These are phyloP conservation scores for Lampris incognitus DNA, from an alignment of 2,113 vertebrate species.

Conservation along the genomic window DNA sequence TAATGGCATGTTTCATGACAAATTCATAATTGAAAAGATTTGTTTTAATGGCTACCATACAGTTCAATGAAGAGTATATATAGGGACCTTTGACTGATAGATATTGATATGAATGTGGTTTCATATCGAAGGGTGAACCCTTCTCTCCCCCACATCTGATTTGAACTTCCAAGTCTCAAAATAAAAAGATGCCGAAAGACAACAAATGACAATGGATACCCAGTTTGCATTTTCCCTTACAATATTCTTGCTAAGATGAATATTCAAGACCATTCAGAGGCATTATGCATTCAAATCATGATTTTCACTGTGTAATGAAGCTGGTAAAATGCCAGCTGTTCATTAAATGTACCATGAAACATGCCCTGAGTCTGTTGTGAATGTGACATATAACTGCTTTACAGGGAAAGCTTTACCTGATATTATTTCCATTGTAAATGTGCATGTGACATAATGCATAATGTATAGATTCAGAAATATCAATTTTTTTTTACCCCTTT, in stretches of 20 bases:
- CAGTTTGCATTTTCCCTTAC: background rate
- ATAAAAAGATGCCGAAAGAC: too few relatives aligned
- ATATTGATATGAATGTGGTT: too few relatives aligned
- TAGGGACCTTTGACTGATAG: too few relatives aligned
- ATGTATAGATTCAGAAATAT: conserved; percentile 1
- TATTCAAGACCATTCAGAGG: too few relatives aligned
- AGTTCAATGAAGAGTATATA: too few relatives aligned
- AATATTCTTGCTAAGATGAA: background rate
- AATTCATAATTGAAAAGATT: conserved; percentile 13
- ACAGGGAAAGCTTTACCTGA: background rate
- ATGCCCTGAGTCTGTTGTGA: background rate
- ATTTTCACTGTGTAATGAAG: background rate
- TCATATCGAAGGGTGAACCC: too few relatives aligned
- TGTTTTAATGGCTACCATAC: too few relatives aligned
- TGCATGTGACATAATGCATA: background rate
- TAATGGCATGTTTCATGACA: conserved; percentile 1
- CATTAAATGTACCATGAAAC: conserved; percentile 25
- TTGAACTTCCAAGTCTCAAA: too few relatives aligned
- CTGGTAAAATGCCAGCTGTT: background rate
- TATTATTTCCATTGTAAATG: background rate
- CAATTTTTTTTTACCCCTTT: too few relatives aligned
- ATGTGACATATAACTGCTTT: background rate
- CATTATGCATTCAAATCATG: too few relatives aligned
- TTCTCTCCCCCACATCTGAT: too few relatives aligned
- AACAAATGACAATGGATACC: too few relatives aligned